A percentile compares a stretch with the other conserved stretches of the same genome.
phyloP scores from a whole-genome alignment of 2,888 invertebrate genomes.

The Drosophila meridionalis region DNA sequence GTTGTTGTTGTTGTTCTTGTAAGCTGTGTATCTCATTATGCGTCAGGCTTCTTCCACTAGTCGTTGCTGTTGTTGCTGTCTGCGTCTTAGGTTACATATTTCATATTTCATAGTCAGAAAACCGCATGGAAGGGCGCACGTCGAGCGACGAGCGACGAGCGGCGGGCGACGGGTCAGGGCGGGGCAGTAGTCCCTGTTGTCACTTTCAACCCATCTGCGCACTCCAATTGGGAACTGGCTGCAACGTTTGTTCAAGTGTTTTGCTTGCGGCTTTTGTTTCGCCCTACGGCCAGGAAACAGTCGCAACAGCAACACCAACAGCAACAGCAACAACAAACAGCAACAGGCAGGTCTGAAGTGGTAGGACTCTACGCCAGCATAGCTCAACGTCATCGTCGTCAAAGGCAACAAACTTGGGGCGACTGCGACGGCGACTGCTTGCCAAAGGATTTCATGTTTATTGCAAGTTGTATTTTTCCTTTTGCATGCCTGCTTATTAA shows the following conservation, averaged over 20 bases:
- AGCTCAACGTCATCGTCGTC: slow-evolving; percentile 46
- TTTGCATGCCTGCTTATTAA: slow-evolving; percentile 53
- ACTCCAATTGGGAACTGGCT: slow-evolving; percentile 44
- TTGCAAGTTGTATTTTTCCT: slow-evolving; percentile 32
- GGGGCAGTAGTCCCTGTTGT: slow-evolving; percentile 30
- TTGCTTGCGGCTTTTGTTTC: slow-evolving; percentile 59
- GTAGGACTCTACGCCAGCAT: slow-evolving; percentile 34
- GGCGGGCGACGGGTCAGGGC: background rate
- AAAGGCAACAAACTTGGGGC: slow-evolving; percentile 31
- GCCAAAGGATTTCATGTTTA: slow-evolving; percentile 56
- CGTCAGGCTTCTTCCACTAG: slow-evolving; percentile 49
- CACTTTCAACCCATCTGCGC: slow-evolving; percentile 38
- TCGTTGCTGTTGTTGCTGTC: slow-evolving; percentile 36
- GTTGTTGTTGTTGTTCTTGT: slow-evolving; percentile 13
- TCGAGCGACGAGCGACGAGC: background rate
- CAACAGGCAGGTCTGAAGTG: slow-evolving; percentile 57
- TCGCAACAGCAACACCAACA: slow-evolving; percentile 42
- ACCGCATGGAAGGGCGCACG: slow-evolving; percentile 2
- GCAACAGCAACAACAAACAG: slow-evolving; percentile 43
- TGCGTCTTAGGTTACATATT: slow-evolving; percentile 78
- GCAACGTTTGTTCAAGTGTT: slow-evolving; percentile 75
- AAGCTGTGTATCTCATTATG: slow-evolving; percentile 70
- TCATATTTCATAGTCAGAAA: slow-evolving; percentile 68
- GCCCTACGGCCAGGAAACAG: slow-evolving; percentile 57
- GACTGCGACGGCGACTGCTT: slow-evolving; percentile 18